A percentile compares a stretch with the other conserved stretches of the same genome.
Evolutionary conservation across 2,888 invertebrate species (phyloP).

Genomic region (Nezara viridula): DNA sequence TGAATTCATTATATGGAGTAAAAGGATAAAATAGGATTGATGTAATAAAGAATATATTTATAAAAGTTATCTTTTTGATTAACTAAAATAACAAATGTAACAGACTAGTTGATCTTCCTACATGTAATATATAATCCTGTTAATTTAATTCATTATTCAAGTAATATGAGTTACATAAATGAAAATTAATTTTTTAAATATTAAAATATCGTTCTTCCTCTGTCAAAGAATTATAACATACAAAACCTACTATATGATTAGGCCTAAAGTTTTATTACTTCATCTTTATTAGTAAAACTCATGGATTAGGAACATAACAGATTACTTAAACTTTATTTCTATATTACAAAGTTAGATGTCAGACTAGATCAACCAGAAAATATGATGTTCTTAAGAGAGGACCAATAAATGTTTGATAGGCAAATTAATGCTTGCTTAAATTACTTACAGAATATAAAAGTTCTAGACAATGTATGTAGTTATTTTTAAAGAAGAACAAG

Average conservation of each 20-base stretch:
- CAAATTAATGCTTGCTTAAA: neutral
- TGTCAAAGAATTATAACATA: neutral
- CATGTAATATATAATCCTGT: neutral
- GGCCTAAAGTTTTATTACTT: neutral
- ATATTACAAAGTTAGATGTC: slow-evolving; percentile 12
- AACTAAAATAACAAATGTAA: slow-evolving; percentile 41
- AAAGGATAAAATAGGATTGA: neutral
- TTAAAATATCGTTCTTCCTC: neutral
- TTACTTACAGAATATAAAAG: slow-evolving; percentile 3
- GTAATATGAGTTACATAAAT: neutral
- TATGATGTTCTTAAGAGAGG: neutral
- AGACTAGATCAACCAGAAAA: slow-evolving; percentile 42
- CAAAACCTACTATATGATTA: slow-evolving; percentile 26
- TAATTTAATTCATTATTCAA: slow-evolving; percentile 27
- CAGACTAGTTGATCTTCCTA: slow-evolving; percentile 47
- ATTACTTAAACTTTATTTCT: neutral
- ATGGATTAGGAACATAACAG: slow-evolving; percentile 17
- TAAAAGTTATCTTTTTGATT: slow-evolving; percentile 54
- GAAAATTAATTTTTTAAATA: neutral
- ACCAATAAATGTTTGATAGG: neutral
- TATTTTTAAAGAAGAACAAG: neutral
- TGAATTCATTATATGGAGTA: neutral
- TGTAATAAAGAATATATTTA: slow-evolving; percentile 37
- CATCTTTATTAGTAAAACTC: slow-evolving; percentile 38
- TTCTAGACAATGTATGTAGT: neutral